Evolutionary conservation across 2,797 vertebrate species (phyloP).

Genomic region (Pipistrellus nathusii): DNA sequence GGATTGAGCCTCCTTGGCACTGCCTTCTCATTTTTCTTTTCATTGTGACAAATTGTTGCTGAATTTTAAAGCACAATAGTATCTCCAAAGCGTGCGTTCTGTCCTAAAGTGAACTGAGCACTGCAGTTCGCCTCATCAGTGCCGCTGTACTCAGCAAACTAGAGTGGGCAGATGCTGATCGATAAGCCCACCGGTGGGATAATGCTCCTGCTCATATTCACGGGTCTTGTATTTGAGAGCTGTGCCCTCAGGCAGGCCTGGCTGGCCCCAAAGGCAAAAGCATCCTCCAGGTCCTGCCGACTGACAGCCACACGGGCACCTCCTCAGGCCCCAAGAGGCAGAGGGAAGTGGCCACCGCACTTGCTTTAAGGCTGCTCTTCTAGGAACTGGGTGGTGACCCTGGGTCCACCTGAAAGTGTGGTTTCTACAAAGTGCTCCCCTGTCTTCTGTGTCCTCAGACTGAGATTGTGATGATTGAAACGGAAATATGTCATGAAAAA

Average conservation of each 20-base stretch:
- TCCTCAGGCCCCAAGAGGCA: background rate
- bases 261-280: background rate
- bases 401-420: background rate
- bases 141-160: background rate
- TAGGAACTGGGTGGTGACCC: background rate
- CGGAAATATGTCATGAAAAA: background rate
- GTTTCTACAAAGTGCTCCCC: background rate
- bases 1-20: background rate
- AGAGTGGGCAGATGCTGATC: background rate
- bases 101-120: background rate
- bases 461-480: background rate
- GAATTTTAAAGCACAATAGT: background rate
- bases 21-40: slow-evolving; percentile 45
- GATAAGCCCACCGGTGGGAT: background rate
- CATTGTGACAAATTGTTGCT: background rate
- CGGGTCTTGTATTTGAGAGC: background rate
- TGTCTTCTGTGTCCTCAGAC: background rate
- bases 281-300: background rate
- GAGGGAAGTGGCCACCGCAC: background rate
- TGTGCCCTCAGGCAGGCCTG: background rate
- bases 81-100: background rate
- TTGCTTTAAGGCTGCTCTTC: background rate
- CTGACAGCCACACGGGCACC: background rate
- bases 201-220: background rate
- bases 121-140: background rate